Percentiles rank a stretch among this genome's conserved stretches.
These are phyloP conservation scores for Drosophila lini DNA, from an alignment of 1,140 invertebrate genomes.

Conservation along the genomic window DNA sequence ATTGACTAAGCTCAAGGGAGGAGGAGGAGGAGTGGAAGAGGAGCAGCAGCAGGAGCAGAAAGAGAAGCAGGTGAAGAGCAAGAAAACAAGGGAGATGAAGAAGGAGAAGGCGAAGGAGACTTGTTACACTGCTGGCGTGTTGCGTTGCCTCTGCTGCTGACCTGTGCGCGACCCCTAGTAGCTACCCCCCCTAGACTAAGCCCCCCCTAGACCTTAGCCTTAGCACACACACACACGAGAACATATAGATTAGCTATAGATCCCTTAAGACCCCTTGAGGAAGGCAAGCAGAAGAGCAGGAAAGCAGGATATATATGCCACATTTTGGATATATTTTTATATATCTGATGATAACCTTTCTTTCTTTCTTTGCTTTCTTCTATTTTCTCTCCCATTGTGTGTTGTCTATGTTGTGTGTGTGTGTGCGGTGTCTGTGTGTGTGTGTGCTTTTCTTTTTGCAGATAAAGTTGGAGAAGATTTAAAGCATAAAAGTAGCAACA, in stretches of 20 bases:
- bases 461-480: slow-evolving; percentile 11
- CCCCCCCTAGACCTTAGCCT: slow-evolving; percentile 4
- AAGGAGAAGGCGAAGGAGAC: background rate
- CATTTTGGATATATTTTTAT: slow-evolving; percentile 10
- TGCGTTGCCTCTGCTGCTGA: slow-evolving; percentile 46
- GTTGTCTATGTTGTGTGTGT: background rate
- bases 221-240: slow-evolving; percentile 5
- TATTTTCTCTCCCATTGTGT: slow-evolving; percentile 24
- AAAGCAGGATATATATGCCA: slow-evolving; percentile 5
- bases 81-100: background rate
- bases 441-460: slow-evolving; percentile 40
- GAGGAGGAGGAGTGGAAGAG: background rate
- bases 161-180: slow-evolving; percentile 4
- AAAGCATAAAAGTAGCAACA: slow-evolving; percentile 17
- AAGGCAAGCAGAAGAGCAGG: slow-evolving; percentile 1
- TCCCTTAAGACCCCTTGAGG: background rate
- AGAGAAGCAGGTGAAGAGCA: background rate
- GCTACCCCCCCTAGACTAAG: slow-evolving; percentile 9
- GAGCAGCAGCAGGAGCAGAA: background rate
- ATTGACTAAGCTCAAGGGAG: slow-evolving; percentile 66
- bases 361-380: slow-evolving; percentile 42
- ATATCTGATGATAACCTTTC: slow-evolving; percentile 42
- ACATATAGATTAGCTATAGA: slow-evolving; percentile 4
- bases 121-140: slow-evolving; percentile 36
- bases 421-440: slow-evolving; percentile 5